A percentile compares a stretch with the other conserved stretches of the same genome.
phyloP scores from a whole-genome alignment of 2,888 invertebrate species.

The Charanyca ferruginea region DNA sequence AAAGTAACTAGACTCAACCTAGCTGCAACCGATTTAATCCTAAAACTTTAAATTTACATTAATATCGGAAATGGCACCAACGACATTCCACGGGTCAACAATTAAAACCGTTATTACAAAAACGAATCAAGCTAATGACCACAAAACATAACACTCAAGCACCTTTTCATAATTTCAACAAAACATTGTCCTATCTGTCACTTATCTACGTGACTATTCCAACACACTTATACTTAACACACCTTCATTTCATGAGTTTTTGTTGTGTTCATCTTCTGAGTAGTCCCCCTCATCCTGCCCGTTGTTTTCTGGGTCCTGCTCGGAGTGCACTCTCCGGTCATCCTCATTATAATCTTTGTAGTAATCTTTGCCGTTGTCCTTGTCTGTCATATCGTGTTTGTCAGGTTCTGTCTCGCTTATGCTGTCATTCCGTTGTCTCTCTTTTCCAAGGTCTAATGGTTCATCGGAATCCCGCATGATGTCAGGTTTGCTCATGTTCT shows the following conservation, averaged over 20 bases:
- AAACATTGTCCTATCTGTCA: constrained; percentile 80
- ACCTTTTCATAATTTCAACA: constrained; percentile 87
- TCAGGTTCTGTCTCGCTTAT: constrained; percentile 84
- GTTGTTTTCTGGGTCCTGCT: constrained; percentile 80
- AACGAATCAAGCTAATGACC: constrained; percentile 85
- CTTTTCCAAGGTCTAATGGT: constrained; percentile 90
- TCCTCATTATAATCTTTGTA: constrained; percentile 82
- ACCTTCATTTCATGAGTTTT: constrained; percentile 83
- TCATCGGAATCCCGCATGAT: constrained; percentile 90
- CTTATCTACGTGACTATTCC: constrained; percentile 71
- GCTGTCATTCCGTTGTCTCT: constrained; percentile 83
- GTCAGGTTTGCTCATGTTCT: constrained; percentile 90
- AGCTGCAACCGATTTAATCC: constrained; percentile 75
- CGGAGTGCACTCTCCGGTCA: constrained; percentile 76
- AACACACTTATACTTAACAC: constrained; percentile 63
- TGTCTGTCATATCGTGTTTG: constrained; percentile 91
- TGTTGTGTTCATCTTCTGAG: constrained; percentile 87
- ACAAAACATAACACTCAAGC: constrained; percentile 89
- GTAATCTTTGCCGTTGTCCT: constrained; percentile 80
- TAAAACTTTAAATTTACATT: constrained; percentile 83
- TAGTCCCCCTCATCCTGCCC: constrained; percentile 86
- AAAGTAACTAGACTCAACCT: constrained; percentile 70
- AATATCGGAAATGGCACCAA: constrained; percentile 89
- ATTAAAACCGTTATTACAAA: constrained; percentile 82
- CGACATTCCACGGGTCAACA: constrained; percentile 90